Evolutionary conservation across 2,888 invertebrate species (phyloP).

Genomic region (Acanthoscelides obtectus): DNA sequence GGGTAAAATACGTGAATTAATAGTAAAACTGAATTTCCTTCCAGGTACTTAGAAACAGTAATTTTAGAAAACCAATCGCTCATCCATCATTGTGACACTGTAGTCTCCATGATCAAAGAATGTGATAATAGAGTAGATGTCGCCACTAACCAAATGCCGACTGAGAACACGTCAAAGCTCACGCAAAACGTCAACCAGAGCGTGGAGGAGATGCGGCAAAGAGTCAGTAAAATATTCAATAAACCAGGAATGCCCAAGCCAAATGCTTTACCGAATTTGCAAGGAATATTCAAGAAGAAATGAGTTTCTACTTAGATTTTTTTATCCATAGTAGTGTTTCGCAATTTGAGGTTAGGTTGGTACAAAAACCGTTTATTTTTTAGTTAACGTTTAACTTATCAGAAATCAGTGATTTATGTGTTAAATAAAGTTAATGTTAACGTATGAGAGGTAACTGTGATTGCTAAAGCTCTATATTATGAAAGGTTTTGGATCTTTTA

Average conservation of each 20-base stretch:
- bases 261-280: constrained; percentile 43
- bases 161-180: constrained; percentile 27
- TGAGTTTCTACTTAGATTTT: constrained; percentile 13
- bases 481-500: too few species aligned
- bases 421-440: too few species aligned
- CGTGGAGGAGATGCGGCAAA: constrained; percentile 57
- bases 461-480: too few species aligned
- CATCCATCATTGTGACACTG: constrained; percentile 50
- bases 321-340: background rate
- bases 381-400: too few species aligned
- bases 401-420: too few species aligned
- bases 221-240: constrained; percentile 56
- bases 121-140: constrained; percentile 49
- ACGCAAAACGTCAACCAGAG: constrained; percentile 50
- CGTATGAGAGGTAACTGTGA: too few species aligned
- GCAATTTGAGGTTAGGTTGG: background rate
- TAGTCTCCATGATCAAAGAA: constrained; percentile 52
- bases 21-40: constrained; percentile 4
- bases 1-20: background rate
- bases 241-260: constrained; percentile 44
- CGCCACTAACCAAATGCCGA: constrained; percentile 7
- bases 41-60: constrained; percentile 48
- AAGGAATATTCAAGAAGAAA: constrained; percentile 49
- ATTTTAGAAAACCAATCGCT: constrained; percentile 47
- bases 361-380: too few species aligned